Evolutionary conservation across 2,888 invertebrate genomes (phyloP), one percentile per base, ranked within the genome.

Genomic region (Dynastes hyllus): DNA sequence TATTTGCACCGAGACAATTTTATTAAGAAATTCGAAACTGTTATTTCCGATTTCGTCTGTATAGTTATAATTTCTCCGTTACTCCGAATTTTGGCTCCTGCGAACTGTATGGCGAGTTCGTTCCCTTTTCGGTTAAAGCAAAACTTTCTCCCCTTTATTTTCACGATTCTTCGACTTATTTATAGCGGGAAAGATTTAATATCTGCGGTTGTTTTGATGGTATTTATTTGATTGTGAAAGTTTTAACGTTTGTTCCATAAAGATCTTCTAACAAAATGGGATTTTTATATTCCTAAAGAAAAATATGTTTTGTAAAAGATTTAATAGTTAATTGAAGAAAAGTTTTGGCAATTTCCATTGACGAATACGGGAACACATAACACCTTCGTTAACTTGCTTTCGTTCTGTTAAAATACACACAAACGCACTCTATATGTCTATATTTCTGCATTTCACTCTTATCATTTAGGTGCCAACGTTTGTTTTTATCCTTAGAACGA

Each of bases 41-140:
- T 53, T 71, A 71, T 71, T 71, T 71, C 71, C 71, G 71, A 71
- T 71, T 71, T 71, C 55, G 32, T 71, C 55, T 55, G 71, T 45
- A 37, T 37, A 45, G 45, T 45, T 55, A 55, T 71, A 71, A 71
- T 71, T 71, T 71, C 71, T 71, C 37, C 37, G 55, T 55, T 45
- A 11, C 71, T 55, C 32, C 55, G 55, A 37, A 71, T 71, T 55
- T 71, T 27, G 53, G 13, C 2, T 27, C 11, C 69, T 51, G 4
- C 70, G 70, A 51, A 27, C 51, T 70, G 51, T 51, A 16, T 32
- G 53, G 5, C 22, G 55, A 71, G 29, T 45, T n/a, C 22, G 55
- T 22, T 22, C n/a, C 4, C 55, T 45, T 8, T 11, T 45, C 45
- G 1, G 45, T 45, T 45, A 45, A 11, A 45, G 11, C 8, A 45